Percentiles rank a stretch among this genome's conserved stretches.
Evolutionary conservation across 2,888 invertebrate genomes (phyloP).

Genomic region (Antitype chi): DNA sequence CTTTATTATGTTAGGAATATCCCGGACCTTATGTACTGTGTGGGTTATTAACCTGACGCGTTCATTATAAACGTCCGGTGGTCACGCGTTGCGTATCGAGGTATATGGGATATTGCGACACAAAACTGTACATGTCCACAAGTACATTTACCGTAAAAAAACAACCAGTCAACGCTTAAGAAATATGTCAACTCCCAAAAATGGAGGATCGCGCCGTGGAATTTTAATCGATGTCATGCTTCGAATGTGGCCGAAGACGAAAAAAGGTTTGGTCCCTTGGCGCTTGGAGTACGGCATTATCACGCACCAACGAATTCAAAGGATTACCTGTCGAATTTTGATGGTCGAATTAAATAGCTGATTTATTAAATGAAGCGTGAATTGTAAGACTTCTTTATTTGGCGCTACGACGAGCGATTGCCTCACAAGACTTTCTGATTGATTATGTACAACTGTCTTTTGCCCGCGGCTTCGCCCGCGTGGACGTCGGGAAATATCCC

Average conservation of each 20-base stretch:
- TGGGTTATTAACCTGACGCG: slow-evolving; percentile 85
- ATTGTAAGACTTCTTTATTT: slow-evolving; percentile 76
- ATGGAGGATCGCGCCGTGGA: slow-evolving; percentile 77
- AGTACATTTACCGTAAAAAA: slow-evolving; percentile 71
- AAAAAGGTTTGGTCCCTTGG: slow-evolving; percentile 72
- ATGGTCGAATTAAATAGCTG: slow-evolving; percentile 78
- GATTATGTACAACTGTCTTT: slow-evolving; percentile 72
- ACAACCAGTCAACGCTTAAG: slow-evolving; percentile 66
- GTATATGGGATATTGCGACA: slow-evolving; percentile 85
- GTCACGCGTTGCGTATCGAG: slow-evolving; percentile 84
- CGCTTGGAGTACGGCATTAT: slow-evolving; percentile 67
- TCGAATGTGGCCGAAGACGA: slow-evolving; percentile 72
- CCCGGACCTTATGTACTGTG: slow-evolving; percentile 73
- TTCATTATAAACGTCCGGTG: slow-evolving; percentile 85
- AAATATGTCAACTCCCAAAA: slow-evolving; percentile 78
- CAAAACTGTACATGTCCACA: slow-evolving; percentile 68
- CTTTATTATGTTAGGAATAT: slow-evolving; percentile 80
- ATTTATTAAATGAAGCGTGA: slow-evolving; percentile 77
- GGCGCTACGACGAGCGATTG: slow-evolving; percentile 62
- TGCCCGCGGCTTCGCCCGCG: too few relatives aligned
- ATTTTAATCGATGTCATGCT: slow-evolving; percentile 81
- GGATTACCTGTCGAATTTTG: slow-evolving; percentile 82
- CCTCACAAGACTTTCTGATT: slow-evolving; percentile 71
- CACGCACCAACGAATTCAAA: slow-evolving; percentile 76
- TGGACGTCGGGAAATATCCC: too few relatives aligned